phyloP scores from a whole-genome alignment of 2,888 invertebrate species.

The Cosmia trapezina region DNA sequence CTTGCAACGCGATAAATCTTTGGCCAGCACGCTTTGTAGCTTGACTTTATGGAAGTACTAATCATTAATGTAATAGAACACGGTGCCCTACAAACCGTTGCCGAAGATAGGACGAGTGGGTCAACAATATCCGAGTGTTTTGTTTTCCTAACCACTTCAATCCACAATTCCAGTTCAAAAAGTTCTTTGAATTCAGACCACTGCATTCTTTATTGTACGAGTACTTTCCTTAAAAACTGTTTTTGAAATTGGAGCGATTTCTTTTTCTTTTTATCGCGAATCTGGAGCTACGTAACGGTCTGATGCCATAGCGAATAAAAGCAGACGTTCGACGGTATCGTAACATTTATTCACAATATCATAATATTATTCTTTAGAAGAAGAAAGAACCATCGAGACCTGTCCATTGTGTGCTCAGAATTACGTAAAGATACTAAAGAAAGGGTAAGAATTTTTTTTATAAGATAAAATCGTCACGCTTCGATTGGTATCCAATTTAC shows the following conservation, averaged over 20 bases:
- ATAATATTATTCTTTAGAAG: slow-evolving; percentile 69
- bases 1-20: slow-evolving; percentile 81
- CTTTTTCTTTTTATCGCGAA: slow-evolving; percentile 58
- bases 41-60: slow-evolving; percentile 80
- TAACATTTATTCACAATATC: slow-evolving; percentile 66
- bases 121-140: slow-evolving; percentile 38
- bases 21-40: slow-evolving; percentile 80
- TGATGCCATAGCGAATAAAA: slow-evolving; percentile 51
- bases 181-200: slow-evolving; percentile 23
- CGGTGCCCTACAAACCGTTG: slow-evolving; percentile 47
- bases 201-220: slow-evolving; percentile 35
- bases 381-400: slow-evolving; percentile 68
- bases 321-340: slow-evolving; percentile 57
- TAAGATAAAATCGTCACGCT: slow-evolving; percentile 84
- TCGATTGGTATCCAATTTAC: slow-evolving; percentile 87
- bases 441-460: slow-evolving; percentile 81
- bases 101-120: slow-evolving; percentile 43
- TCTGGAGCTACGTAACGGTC: slow-evolving; percentile 56
- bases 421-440: slow-evolving; percentile 82
- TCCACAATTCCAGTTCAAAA: slow-evolving; percentile 25
- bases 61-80: slow-evolving; percentile 68
- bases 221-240: slow-evolving; percentile 33
- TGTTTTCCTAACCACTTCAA: slow-evolving; percentile 26
- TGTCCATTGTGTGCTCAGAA: slow-evolving; percentile 79
- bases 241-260: slow-evolving; percentile 47